A percentile compares a stretch with the other conserved stretches of the same genome.
These are phyloP conservation scores for Montipora cactus DNA, from an alignment of 64 coral and sea anemone genomes.

Conservation along the genomic window DNA sequence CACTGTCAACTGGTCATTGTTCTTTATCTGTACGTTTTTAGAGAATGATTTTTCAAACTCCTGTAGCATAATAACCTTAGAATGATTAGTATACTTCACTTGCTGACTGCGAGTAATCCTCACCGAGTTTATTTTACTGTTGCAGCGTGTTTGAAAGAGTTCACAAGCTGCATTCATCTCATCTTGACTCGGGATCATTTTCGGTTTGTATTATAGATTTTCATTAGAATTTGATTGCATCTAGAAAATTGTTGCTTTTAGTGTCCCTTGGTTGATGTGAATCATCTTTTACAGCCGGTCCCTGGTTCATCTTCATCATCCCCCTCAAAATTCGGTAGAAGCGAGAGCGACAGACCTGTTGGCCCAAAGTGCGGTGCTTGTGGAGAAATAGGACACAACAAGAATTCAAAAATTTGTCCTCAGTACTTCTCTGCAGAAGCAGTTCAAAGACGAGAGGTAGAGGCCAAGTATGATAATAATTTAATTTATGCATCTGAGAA, in stretches of 20 bases:
- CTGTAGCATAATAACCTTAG: too few relatives aligned
- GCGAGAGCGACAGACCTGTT: not conserved
- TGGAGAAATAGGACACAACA: slow-evolving; percentile 58
- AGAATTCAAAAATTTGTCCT: slow-evolving; percentile 48
- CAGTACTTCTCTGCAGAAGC: slow-evolving; percentile 54
- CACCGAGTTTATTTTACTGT: not conserved
- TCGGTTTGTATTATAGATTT: not conserved
- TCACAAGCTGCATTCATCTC: not conserved
- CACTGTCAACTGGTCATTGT: not conserved
- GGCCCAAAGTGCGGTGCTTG: slow-evolving; percentile 59
- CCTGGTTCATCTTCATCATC: not conserved
- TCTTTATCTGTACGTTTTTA: not conserved
- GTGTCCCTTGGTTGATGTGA: not conserved
- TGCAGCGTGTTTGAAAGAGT: slow-evolving; percentile 31
- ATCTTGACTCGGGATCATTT: too few relatives aligned
- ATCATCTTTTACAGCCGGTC: not conserved
- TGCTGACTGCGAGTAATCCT: too few relatives aligned
- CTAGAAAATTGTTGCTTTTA: not conserved
- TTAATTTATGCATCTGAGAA: too few relatives aligned
- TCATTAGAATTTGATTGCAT: not conserved
- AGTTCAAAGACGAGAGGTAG: slow-evolving; percentile 50
- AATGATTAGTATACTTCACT: too few relatives aligned
- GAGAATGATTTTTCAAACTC: too few relatives aligned
- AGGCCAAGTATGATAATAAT: not conserved
- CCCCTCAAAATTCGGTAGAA: not conserved